Percentiles rank a stretch among this genome's conserved stretches.
These are phyloP conservation scores for Stenoptilia bipunctidactyla DNA, from an alignment of 2,888 invertebrate species.

Conservation along the genomic window DNA sequence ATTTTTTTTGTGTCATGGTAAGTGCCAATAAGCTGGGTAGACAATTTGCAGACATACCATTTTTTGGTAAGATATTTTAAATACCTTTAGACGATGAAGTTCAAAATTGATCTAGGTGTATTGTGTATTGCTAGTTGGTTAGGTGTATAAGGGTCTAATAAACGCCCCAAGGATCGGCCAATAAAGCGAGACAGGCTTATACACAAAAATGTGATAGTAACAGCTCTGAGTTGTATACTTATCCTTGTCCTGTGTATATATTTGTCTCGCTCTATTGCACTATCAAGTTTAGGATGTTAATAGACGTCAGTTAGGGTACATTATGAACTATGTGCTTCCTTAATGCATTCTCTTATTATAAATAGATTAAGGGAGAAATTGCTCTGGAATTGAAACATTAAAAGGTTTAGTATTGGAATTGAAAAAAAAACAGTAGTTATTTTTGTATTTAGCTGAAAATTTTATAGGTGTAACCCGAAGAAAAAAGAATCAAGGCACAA, in stretches of 20 bases:
- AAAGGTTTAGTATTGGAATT: no score
- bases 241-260: no score
- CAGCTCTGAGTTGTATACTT: no score
- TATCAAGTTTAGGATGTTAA: constrained; percentile 13
- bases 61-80: constrained; percentile 9
- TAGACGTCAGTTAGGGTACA: constrained; percentile 25
- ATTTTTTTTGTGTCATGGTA: constrained; percentile 53
- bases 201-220: no score
- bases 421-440: no score
- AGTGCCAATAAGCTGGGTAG: constrained; percentile 57
- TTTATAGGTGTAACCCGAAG: no score
- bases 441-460: no score
- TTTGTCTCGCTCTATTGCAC: neutral
- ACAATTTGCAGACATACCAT: neutral
- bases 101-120: constrained; percentile 24
- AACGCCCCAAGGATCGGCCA: constrained; percentile 4
- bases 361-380: neutral
- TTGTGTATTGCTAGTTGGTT: constrained; percentile 43
- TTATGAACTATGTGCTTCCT: constrained; percentile 60
- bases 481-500: no score
- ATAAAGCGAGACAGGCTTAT: no score
- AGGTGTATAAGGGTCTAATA: constrained; percentile 20
- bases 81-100: constrained; percentile 22
- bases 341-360: constrained; percentile 30
- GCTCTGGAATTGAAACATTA: no score